A percentile compares a stretch with the other conserved stretches of the same genome.
These are phyloP conservation scores for Triplophysa dalaica DNA, from an alignment of 2,113 vertebrate species.

Conservation along the genomic window DNA sequence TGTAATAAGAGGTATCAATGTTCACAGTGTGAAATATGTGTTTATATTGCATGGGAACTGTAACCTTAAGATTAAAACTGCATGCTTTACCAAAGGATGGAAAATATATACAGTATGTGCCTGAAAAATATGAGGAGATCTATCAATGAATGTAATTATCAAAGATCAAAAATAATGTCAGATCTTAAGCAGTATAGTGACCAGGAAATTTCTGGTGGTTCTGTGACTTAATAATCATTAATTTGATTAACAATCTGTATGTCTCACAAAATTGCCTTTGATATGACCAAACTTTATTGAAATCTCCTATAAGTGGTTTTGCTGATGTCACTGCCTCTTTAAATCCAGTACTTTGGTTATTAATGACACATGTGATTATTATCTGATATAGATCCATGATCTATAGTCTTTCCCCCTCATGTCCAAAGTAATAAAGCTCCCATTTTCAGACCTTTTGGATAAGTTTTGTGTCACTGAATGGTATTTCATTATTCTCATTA, in stretches of 20 bases:
- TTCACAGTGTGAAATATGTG: constrained; percentile 15
- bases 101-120: constrained; percentile 1
- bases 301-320: constrained; percentile 11
- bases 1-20: constrained; percentile 12
- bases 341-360: constrained; percentile 51
- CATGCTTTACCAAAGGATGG: constrained; percentile 44
- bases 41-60: constrained; percentile 32
- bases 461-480: constrained; percentile 58
- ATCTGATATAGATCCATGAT: constrained; percentile 10
- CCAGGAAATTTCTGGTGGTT: background rate
- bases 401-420: constrained; percentile 28
- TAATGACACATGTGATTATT: constrained; percentile 39
- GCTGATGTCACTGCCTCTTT: constrained; percentile 47
- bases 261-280: background rate
- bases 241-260: background rate
- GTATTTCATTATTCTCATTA: constrained; percentile 46
- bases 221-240: background rate
- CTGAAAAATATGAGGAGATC: constrained; percentile 16
- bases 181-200: background rate
- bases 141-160: constrained; percentile 16
- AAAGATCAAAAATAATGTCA: background rate
- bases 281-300: background rate
- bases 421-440: constrained; percentile 57
- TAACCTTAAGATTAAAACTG: background rate
- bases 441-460: constrained; percentile 45